Evolutionary conservation across 2,888 invertebrate species (phyloP).

Genomic region (Urechis unicinctus): DNA sequence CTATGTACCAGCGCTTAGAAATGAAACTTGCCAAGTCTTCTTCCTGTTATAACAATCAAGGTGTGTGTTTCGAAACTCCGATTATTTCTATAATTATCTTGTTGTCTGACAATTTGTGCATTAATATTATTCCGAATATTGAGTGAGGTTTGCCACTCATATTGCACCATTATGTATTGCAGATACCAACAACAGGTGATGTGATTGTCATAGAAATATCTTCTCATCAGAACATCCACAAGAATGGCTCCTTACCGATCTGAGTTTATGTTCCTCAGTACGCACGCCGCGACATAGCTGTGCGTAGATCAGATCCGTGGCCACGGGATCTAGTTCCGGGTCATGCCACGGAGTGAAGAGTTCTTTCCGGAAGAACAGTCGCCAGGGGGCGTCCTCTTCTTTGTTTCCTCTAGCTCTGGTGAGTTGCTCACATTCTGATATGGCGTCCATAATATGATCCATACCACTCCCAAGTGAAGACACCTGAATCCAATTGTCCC

Average conservation of each 20-base stretch:
- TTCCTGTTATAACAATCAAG: conserved; percentile 9
- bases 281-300: conserved; percentile 20
- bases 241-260: conserved; percentile 19
- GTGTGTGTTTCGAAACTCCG: no score
- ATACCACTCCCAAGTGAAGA: conserved; percentile 26
- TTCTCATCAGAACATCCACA: no score
- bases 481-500: conserved; percentile 14
- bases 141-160: no score
- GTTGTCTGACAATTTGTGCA: no score
- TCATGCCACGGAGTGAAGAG: conserved; percentile 25
- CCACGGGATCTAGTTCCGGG: conserved; percentile 13
- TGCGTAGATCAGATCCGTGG: conserved; percentile 21
- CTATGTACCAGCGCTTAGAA: conserved; percentile 19
- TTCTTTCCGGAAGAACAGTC: conserved; percentile 24
- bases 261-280: conserved; percentile 19
- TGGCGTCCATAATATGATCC: conserved; percentile 28
- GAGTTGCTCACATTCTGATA: conserved; percentile 26
- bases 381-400: conserved; percentile 22
- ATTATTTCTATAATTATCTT: no score
- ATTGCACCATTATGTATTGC: no score
- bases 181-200: no score
- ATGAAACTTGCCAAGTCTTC: conserved; percentile 17
- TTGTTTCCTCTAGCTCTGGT: conserved; percentile 8
- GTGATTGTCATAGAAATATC: no score
- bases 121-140: no score